Conservation (phyloP, 2,797 vertebrate species). For the Acipenser ruthenus region DNA sequence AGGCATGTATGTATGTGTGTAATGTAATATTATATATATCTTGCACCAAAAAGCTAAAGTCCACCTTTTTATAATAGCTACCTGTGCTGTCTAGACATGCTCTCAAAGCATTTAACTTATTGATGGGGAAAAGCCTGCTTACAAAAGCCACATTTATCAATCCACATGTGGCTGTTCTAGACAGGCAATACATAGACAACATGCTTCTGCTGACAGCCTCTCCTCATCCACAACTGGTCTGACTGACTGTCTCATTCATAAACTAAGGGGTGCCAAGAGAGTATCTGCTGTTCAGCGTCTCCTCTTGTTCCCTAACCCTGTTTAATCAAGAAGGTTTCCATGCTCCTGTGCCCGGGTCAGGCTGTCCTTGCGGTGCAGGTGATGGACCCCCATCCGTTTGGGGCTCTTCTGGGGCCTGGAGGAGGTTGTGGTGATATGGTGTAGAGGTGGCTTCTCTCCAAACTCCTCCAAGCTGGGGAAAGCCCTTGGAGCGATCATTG, state of each 20-base stretch:
- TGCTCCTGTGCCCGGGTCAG: constrained; percentile 91
- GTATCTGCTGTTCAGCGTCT: neutral
- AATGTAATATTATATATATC: no score
- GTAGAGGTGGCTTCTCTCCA: constrained; percentile 40
- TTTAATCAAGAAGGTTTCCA: constrained; percentile 85
- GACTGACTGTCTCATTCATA: no score
- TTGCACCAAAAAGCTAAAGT: no score
- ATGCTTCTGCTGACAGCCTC: neutral
- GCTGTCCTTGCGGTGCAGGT: constrained; percentile 92
- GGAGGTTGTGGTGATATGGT: constrained; percentile 5
- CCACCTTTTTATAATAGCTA: no score
- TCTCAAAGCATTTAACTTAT: no score
- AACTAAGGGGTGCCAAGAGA: constrained; percentile 15
- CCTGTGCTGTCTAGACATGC: no score
- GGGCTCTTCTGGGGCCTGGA: constrained; percentile 79
- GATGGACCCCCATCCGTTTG: constrained; percentile 95
- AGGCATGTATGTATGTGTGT: no score
- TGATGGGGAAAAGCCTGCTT: no score
- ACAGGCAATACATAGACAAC: constrained; percentile 7
- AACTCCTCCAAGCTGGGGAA: constrained; percentile 42
- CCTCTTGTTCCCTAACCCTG: neutral
- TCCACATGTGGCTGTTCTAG: constrained; percentile 2
- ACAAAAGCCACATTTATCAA: no score
- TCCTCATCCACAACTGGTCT: no score
- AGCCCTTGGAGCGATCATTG: constrained; percentile 42